These are phyloP conservation scores for Sebastes kiyomatsui DNA, from an alignment of 2,797 vertebrate species.

Conservation along the genomic window DNA sequence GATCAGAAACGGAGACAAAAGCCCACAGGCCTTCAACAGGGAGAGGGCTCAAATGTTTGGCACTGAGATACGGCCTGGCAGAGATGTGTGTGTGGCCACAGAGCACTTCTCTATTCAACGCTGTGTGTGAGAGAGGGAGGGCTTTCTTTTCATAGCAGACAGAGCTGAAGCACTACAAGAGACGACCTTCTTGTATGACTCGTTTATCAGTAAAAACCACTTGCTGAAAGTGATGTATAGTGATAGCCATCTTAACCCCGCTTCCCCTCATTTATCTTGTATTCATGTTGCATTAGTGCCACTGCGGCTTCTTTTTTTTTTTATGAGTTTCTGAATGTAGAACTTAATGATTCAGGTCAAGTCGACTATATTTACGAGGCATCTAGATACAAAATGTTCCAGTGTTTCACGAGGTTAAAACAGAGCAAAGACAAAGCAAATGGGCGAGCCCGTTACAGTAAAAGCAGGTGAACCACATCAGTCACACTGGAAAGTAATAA, in stretches of 20 bases:
- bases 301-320: not conserved
- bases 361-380: conserved; percentile 7
- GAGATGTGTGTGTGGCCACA: conserved; percentile 63
- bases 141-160: conserved; percentile 49
- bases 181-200: conserved; percentile 49
- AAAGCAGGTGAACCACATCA: conserved; percentile 46
- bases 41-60: conserved; percentile 73
- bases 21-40: conserved; percentile 51
- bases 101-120: conserved; percentile 60
- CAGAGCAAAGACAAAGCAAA: conserved; percentile 4
- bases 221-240: conserved; percentile 49
- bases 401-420: not conserved
- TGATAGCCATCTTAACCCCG: conserved; percentile 42
- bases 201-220: conserved; percentile 57
- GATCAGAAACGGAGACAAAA: conserved; percentile 70
- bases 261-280: conserved; percentile 15
- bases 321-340: not conserved
- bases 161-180: conserved; percentile 31
- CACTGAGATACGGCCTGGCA: conserved; percentile 57
- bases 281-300: not conserved
- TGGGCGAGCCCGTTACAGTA: not conserved
- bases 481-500: not conserved
- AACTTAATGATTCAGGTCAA: conserved; percentile 1
- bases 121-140: conserved; percentile 55
- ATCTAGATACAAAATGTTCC: not conserved